Evolutionary conservation across 2,797 vertebrate species (phyloP), one percentile per base, ranked within the genome.

Genomic region (Ctenopoma kingsleyae): DNA sequence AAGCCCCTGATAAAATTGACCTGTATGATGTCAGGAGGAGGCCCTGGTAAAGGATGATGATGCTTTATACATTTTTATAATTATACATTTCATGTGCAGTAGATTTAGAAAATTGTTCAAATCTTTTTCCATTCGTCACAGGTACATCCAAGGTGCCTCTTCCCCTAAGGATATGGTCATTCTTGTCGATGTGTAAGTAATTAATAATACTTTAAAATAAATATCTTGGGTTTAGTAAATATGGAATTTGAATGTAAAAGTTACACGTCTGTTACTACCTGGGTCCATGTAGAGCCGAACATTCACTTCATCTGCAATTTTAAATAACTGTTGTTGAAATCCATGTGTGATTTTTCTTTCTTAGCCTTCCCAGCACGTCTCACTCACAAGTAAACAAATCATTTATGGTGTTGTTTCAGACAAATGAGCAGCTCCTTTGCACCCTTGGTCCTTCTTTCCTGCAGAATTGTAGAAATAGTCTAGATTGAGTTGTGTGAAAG

Each of bases 151-250:
- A 82, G 98, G 98, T 0, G 98, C 98, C 25, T 99, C 98, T 0
- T 99, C 98, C 0, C 98, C 98, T 0, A 99, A 99, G 93, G 98
- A 99, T 79, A 99, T 99, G 98, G 97, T 99, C 90, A 99, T 99
- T 91, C 98, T 99, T 0, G 97, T 99, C 52, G 98, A 99, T 0
- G 97, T 99, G 97, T 99, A 90, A 99, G 98, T 98, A 87, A 16
- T 6, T 4, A 0, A 8, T 41, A 7, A 27, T 22, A 16, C 50
- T 55, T 56, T 5, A 50, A 5, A 23, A 20, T 2, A 2, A 8
- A 30, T 43, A 12, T 16, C 9, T 8, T 51, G 6, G 19, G 22
- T 62, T 55, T 27, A 60, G 7, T 46, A n/a, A 10, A 7, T 11
- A 8, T 2, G 2, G 8, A 8, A 32, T 32, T 32, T 32, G 1